Evolutionary conservation across 2,113 vertebrate genomes (phyloP).

Genomic region (Crotophaga sulcirostris): DNA sequence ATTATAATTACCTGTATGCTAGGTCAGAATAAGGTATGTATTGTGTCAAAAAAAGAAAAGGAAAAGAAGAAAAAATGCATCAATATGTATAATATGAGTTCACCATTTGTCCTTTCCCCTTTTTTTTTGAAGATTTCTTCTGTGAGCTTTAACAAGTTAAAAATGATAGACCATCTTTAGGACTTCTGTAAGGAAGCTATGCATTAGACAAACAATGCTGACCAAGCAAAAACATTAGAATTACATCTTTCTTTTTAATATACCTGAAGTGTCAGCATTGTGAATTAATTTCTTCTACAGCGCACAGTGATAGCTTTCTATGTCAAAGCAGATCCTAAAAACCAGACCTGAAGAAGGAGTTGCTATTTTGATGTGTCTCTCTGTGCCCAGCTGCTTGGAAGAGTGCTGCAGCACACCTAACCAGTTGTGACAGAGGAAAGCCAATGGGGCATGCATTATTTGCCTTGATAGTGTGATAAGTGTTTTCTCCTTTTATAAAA

Average conservation of each 20-base stretch:
- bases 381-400: background rate
- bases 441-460: background rate
- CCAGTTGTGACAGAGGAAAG: background rate
- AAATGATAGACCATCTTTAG: background rate
- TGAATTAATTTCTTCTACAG: background rate
- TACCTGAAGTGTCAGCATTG: background rate
- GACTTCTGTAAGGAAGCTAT: background rate
- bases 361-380: background rate
- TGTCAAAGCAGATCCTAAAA: constrained; percentile 21
- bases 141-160: background rate
- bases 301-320: background rate
- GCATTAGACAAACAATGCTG: background rate
- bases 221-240: background rate
- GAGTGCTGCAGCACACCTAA: background rate
- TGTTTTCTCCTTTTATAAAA: constrained; percentile 24
- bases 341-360: background rate
- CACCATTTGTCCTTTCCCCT: background rate
- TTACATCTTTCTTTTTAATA: background rate
- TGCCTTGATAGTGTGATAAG: background rate
- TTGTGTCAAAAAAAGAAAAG: background rate
- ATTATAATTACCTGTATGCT: background rate
- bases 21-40: background rate
- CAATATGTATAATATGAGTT: background rate
- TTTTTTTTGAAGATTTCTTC: background rate
- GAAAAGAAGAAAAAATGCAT: background rate